Base-by-base conservation (phyloP, 1,140 invertebrate genomes). In the Phymorhynchus buccinoides region DNA sequence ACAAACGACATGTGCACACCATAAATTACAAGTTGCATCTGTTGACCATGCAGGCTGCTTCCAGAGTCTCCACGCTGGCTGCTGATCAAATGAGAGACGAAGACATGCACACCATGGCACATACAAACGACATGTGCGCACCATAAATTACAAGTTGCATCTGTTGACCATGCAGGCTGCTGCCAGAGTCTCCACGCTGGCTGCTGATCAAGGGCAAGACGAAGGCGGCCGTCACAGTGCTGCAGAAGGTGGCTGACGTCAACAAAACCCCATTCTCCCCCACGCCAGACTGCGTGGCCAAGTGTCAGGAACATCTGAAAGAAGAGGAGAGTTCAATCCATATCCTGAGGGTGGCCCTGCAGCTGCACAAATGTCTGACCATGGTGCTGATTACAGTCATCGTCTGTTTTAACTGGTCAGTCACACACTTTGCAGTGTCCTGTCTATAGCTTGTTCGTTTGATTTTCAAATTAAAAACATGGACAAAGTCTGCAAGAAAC, bases 291-390 rank as follows among this genome's bases (percentile, higher is more conserved):
- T 27, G 62, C 62, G 32, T 73, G 44, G 84, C 84, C 9, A 66
- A 85, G 6, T n/a, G 14, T 68, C 35, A 16, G 30, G 32, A 37
- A 75, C 4, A 18, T 37, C 35, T 4, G 9, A 3, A 75, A 75
- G 73, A 7, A 75, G 73, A 6, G 12, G 32, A 12, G 66, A 9
- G 1, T 35, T 32, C 4, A 75, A 75, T 14, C 4, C 39, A 2
- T 9, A 77, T 44, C n/a, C 42, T 22, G 39, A 44, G 78, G 44
- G 75, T 77, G 30, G 77, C 84, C 0, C 79, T 85, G 96, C 71
- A 84, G 71, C 80, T 88, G 42, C 82, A 88, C 27, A 84, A 85
- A 9, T 68, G 83, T 41, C 82, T 66, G 0, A 78, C 12, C 2
- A 71, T 88, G 44, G 71, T 87, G 2, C 22, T 87, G 14, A 68